Conservation (phyloP, 2,797 vertebrate genomes). For the Periophthalmus magnuspinnatus region DNA sequence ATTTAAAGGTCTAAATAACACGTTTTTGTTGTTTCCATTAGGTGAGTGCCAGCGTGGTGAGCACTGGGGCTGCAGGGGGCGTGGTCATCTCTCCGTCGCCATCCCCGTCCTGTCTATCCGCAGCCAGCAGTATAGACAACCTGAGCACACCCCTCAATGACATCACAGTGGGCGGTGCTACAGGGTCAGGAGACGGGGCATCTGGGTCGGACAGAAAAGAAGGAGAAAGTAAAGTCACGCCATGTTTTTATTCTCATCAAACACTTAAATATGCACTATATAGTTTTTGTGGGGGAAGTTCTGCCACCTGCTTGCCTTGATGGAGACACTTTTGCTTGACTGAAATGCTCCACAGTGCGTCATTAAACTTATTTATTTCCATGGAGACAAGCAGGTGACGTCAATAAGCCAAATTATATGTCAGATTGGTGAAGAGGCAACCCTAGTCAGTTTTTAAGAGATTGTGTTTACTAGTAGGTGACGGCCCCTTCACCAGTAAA, state of each 20-base stretch:
- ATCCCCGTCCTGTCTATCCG: slow-evolving; percentile 92
- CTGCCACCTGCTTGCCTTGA: no score
- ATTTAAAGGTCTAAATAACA: background rate
- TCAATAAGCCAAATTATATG: no score
- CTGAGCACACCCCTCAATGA: slow-evolving; percentile 86
- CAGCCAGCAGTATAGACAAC: slow-evolving; percentile 96
- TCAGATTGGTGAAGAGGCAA: no score
- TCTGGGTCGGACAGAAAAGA: slow-evolving; percentile 90
- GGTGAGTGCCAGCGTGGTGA: slow-evolving; percentile 65
- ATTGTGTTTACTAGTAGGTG: no score
- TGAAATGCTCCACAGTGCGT: no score
- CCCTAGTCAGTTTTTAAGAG: no score
- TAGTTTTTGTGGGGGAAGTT: no score
- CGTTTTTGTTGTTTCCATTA: slow-evolving; percentile 14
- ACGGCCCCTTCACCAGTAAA: no score
- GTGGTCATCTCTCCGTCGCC: slow-evolving; percentile 91
- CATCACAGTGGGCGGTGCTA: slow-evolving; percentile 80
- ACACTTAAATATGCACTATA: no score
- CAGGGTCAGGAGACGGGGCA: slow-evolving; percentile 88
- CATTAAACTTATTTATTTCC: no score
- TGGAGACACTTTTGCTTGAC: no score
- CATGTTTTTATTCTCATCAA: background rate
- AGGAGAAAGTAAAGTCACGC: slow-evolving; percentile 80
- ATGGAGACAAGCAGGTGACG: no score
- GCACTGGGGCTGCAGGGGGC: slow-evolving; percentile 55